Base-by-base conservation (phyloP, 2,888 invertebrate species). In the Stegophylla sp. region DNA sequence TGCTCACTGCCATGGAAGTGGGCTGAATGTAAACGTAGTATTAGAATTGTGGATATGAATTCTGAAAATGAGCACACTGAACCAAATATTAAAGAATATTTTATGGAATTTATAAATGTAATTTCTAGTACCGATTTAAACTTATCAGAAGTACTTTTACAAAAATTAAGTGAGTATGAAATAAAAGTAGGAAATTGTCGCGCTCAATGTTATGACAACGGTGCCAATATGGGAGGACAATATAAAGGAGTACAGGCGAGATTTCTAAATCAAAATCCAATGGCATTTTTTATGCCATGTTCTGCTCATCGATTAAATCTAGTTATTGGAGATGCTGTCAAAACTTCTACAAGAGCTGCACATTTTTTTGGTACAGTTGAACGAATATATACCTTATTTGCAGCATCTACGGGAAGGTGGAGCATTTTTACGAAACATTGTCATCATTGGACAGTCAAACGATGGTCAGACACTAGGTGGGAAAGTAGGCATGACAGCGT, bases 341-440 rank as follows among this genome's bases (percentile, higher is more conserved):
- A 82, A 74, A 81, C 67, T 71, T 81, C 73, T 15, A 56, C 66
- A 15, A 75, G 75, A 63, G 81, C 81, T 3, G 81, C 81, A 51
- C 81, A 53, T 13, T 82, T 83, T 81, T 83, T 83, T 76, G 82
- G 73, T 43, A 69, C 53, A 10, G 26, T 77, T 51, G 71, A 77
- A 82, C 56, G 66, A 67, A 43, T 82, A 56, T 82, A 74, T 34
- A 28, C 56, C n/a, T 17, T 74, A 28, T 82, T 81, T 74, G 53
- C 71, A 3, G 67, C 63, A 28, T 71, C 61, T 26, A 74, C 71
- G n/a, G 51, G 15, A 53, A 48, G 69, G 26, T 82, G 82, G 71
- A 63, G 56, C 7, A 82, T 82, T 66, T 45, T 82, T n/a, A 81
- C 26, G 45, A 82, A 82, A 61, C 59, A 82, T 72, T 64, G 72